Base-by-base conservation (phyloP, 1,140 invertebrate genomes). In the Leptinotarsa defecta region DNA sequence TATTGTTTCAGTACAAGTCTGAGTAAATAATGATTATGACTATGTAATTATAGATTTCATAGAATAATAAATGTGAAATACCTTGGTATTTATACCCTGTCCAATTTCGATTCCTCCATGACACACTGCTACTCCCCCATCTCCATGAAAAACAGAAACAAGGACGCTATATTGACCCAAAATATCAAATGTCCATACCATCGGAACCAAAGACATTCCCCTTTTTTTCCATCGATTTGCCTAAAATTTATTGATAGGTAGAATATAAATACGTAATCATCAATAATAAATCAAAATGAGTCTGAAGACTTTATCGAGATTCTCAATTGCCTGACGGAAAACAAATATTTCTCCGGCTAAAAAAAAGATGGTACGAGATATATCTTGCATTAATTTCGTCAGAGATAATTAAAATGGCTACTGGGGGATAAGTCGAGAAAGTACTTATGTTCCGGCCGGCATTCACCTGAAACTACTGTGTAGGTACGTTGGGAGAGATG, bases 71-170 rank as follows among this genome's bases (percentile, higher is more conserved):
- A 43, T 43, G 34, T 43, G 34, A 43, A 43, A 43, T 71, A 64
- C 83, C 79, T 88, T 88, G 1, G 91, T 91, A 77, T 91, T 94
- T 67, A 96, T 90, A 3, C 95, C 95, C 88, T 96, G 95, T 13
- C 95, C 95, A 86, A 93, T 92, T 89, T 97, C 95, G 61, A 95
- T 90, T 48, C 94, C 94, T 68, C 91, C 93, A 81, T 95, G 93
- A 17, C 89, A 87, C 49, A 96, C 87, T 1, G 90, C 87, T 1
- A 96, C 93, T 0, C 92, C 92, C 15, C 94, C 94, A 87, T 96
- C 94, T 3, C 86, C 85, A 57, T 92, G 91, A 83, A 91, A 94
- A 74, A 96, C 89, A 3, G 92, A 90, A 3, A 96, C 88, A 20
- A 91, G 85, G 0, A 89, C 89, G 79, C 90, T 89, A 77, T 86